These are phyloP conservation scores for Myiothlypis chrysogaster DNA, from an alignment of 2,797 vertebrate species.

Conservation along the genomic window DNA sequence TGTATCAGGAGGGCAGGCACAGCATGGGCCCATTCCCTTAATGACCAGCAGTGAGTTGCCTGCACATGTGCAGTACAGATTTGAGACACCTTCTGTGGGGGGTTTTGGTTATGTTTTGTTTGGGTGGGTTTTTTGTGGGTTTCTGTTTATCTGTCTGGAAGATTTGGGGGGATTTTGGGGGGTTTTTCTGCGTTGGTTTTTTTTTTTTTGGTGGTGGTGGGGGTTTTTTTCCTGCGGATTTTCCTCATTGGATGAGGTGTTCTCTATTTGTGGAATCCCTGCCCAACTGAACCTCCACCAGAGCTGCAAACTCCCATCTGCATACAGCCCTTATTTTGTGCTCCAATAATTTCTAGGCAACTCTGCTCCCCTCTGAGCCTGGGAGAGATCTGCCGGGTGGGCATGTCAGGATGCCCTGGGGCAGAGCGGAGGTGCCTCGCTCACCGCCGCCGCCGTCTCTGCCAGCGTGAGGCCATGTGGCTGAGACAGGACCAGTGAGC, in stretches of 20 bases:
- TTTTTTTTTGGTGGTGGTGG: not conserved
- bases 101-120: not conserved
- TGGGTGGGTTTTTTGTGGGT: not conserved
- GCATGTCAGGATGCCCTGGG: not conserved
- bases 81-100: not conserved
- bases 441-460: not conserved
- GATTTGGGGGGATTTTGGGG: not conserved
- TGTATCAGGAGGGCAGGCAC: not conserved
- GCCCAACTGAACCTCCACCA: conserved; percentile 26
- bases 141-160: not conserved
- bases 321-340: conserved; percentile 56
- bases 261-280: conserved; percentile 17
- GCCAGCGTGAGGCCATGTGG: not conserved
- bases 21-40: not conserved
- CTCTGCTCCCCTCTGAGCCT: not conserved
- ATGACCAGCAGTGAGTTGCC: not conserved
- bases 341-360: conserved; percentile 58
- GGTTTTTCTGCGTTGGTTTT: not conserved
- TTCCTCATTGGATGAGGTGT: not conserved
- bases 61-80: not conserved
- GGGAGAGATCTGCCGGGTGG: not conserved
- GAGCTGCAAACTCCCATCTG: conserved; percentile 12
- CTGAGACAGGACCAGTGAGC: not conserved
- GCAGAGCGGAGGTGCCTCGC: not conserved
- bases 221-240: not conserved